phyloP scores from a whole-genome alignment of 2,797 vertebrate species.

The Tympanoctomys barrerae region DNA sequence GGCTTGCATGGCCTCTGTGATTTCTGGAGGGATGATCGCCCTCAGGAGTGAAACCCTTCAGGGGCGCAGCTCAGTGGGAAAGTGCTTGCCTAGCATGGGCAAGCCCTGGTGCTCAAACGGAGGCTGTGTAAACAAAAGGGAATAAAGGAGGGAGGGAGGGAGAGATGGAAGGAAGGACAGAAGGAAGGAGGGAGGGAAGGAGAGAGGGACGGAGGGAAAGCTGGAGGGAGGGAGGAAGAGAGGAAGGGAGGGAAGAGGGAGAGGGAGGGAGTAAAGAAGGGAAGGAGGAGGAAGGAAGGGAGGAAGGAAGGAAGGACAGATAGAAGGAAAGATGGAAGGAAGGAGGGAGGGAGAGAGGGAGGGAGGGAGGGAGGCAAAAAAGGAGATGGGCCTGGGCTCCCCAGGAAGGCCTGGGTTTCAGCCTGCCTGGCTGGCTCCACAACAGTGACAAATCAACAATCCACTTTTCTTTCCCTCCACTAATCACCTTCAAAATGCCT shows the following conservation, averaged over 20 bases:
- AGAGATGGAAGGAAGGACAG: not conserved
- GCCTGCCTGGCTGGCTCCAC: not conserved
- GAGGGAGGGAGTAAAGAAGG: not conserved
- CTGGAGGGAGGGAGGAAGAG: accelerated
- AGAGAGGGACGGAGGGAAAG: too few relatives aligned
- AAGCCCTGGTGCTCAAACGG: not conserved
- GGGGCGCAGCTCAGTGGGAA: not conserved
- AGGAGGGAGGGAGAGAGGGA: too few relatives aligned
- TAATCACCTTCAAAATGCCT: not conserved
- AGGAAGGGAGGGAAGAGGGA: not conserved
- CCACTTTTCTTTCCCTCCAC: not conserved
- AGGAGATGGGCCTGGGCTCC: too few relatives aligned
- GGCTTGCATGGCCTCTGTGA: not conserved
- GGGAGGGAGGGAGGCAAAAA: too few relatives aligned
- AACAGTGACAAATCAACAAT: not conserved
- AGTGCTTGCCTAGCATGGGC: not conserved
- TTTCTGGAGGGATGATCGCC: not conserved
- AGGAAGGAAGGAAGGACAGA: not conserved
- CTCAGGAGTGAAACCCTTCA: not conserved
- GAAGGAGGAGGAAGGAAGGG: not conserved
- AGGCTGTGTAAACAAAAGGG: not conserved
- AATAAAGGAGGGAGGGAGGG: not conserved
- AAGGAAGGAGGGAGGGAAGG: not conserved
- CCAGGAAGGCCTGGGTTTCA: not conserved
- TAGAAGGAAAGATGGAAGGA: too few relatives aligned